Evolutionary conservation across 2,113 vertebrate species (phyloP).

Genomic region (Athene noctua): DNA sequence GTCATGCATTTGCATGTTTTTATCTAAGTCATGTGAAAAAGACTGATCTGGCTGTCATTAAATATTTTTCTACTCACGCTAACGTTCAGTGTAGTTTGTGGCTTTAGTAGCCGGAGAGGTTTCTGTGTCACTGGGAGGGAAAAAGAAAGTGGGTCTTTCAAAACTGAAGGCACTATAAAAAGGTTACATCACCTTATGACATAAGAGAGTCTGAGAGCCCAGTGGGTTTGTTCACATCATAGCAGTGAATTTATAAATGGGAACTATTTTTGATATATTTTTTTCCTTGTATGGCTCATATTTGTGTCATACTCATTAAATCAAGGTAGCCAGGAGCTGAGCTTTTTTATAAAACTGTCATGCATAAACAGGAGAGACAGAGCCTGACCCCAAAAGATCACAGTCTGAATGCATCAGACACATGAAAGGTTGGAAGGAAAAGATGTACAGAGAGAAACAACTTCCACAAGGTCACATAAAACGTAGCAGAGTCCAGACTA

Average conservation of each 20-base stretch:
- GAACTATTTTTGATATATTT: neutral
- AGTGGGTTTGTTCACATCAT: neutral
- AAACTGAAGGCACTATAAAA: neutral
- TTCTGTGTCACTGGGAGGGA: neutral
- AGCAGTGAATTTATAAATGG: neutral
- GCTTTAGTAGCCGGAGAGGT: neutral
- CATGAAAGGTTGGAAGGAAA: neutral
- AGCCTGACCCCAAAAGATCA: neutral
- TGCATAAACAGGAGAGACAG: neutral
- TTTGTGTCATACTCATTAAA: neutral
- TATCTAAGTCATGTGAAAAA: neutral
- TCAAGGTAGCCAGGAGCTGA: neutral
- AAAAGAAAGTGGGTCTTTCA: neutral
- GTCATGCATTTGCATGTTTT: neutral
- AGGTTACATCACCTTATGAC: neutral
- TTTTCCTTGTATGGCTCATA: neutral
- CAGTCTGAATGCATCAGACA: neutral
- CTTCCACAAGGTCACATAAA: neutral
- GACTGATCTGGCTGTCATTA: neutral
- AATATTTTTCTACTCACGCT: neutral
- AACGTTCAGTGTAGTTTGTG: accelerated
- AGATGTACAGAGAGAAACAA: neutral
- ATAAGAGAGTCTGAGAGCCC: neutral
- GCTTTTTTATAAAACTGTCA: neutral
- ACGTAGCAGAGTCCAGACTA: neutral